Base-by-base conservation (phyloP, 1,140 invertebrate genomes). In the Drosophila ambigua region DNA sequence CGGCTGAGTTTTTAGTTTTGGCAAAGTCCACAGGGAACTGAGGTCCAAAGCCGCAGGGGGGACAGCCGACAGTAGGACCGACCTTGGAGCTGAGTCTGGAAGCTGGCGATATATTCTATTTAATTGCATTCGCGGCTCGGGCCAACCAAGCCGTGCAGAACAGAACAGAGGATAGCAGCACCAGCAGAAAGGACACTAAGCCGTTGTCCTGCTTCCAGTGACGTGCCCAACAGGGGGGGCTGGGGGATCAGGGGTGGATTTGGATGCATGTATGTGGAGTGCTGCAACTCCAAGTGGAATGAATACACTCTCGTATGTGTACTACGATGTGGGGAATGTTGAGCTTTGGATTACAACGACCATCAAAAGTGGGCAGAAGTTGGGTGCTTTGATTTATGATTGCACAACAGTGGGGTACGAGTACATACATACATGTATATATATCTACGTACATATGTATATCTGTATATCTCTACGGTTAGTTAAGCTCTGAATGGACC, bases 91-190 rank as follows among this genome's bases (percentile, higher is more conserved):
- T 26, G 50, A 31, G 44, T 48, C 61, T 46, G 51, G 7, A 31
- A 31, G 50, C 58, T 44, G 54, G 59, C 82, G 59, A 87, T 85
- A 85, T 85, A 87, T 85, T 85, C 82, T 72, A 82, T 85, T 85
- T 85, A 85, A 85, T 85, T 85, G 82, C 82, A 82, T 82, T 82
- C 74, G 82, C 59, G 82, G 74, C 62, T 67, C 78, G 44, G 64
- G 51, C 69, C 53, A 60, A 39, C 66, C 62, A 53, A 62, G 54
- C 49, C 52, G 31, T 31, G 31, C 31, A 31, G 31, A 31, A 31
- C 69, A 65, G n/a, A 28, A 43, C 52, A 50, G 46, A 16, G 13
- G 13, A 23, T 43, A 31, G 15, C 41, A 16, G 24, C 54, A 28
- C 39, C 41, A 35, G 50, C 15, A 48, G 26, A 45, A 49, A 59